These are phyloP conservation scores for Formica aserva DNA, from an alignment of 2,888 invertebrate species.

Conservation along the genomic window DNA sequence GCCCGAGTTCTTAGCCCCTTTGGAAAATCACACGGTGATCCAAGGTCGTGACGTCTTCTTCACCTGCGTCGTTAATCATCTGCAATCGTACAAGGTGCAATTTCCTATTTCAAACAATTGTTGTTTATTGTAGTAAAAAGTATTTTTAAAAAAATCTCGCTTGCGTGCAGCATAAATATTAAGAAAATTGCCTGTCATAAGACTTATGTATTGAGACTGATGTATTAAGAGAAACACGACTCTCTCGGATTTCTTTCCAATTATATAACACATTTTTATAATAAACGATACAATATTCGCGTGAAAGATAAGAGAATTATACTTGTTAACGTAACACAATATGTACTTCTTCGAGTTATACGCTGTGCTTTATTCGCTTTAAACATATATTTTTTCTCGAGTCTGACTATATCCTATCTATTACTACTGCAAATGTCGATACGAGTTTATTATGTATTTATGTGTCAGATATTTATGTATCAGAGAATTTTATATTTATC, in stretches of 20 bases:
- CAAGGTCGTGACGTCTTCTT: conserved; percentile 95
- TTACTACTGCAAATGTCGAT: conserved; percentile 1
- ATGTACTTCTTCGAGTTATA: background rate
- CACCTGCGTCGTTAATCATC: conserved; percentile 96
- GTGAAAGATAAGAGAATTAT: background rate
- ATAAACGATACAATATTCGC: background rate
- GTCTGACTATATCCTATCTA: background rate
- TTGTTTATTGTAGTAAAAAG: background rate
- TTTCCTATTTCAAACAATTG: background rate
- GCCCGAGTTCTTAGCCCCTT: conserved; percentile 93
- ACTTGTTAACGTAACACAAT: background rate
- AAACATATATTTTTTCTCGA: background rate
- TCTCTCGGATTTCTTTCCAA: background rate
- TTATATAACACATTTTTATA: conserved; percentile 11
- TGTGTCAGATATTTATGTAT: background rate
- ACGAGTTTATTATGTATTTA: background rate
- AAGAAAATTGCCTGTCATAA: background rate
- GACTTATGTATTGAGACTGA: background rate
- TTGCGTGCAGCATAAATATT: background rate
- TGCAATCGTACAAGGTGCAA: conserved; percentile 93
- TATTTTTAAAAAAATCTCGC: background rate
- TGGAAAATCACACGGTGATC: conserved; percentile 95
- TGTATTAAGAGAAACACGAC: background rate
- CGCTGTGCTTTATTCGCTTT: background rate
- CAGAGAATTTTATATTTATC: background rate